Conservation (phyloP, 2,888 invertebrate genomes). For the Dynastes tityus region DNA sequence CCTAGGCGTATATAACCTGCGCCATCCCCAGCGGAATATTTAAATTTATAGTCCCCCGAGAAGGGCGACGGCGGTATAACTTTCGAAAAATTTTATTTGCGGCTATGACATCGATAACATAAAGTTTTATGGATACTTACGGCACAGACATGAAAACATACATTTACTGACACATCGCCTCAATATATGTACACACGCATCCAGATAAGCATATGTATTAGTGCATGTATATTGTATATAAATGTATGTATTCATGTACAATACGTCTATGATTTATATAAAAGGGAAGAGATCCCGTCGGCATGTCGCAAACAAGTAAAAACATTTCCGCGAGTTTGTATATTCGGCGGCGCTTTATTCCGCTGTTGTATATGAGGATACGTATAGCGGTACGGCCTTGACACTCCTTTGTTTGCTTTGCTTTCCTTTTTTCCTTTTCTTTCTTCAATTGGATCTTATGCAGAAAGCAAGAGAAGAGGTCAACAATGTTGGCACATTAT, state of each 20-base stretch:
- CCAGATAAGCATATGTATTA: background rate
- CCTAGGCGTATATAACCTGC: background rate
- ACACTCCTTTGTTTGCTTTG: conserved; percentile 18
- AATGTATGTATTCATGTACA: too few species aligned
- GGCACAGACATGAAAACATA: conserved; percentile 38
- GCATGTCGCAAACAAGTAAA: conserved; percentile 45
- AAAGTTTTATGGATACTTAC: conserved; percentile 51
- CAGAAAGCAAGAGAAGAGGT: background rate
- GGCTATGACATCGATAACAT: conserved; percentile 48
- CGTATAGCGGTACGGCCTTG: conserved; percentile 17
- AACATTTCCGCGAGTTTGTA: conserved; percentile 49
- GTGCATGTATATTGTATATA: too few species aligned
- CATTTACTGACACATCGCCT: background rate
- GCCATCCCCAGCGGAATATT: conserved; percentile 16
- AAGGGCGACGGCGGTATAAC: background rate
- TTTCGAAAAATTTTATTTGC: conserved; percentile 44
- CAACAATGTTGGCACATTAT: background rate
- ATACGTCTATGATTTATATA: background rate
- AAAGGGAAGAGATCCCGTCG: conserved; percentile 23
- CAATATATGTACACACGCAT: background rate
- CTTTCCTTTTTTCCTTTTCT: conserved; percentile 9
- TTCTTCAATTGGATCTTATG: background rate
- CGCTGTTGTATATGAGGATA: background rate
- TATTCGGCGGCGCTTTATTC: conserved; percentile 39
- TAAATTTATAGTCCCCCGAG: conserved; percentile 33